Evolutionary conservation across 2,888 invertebrate genomes (phyloP).

Genomic region (Odiellus spinosus): DNA sequence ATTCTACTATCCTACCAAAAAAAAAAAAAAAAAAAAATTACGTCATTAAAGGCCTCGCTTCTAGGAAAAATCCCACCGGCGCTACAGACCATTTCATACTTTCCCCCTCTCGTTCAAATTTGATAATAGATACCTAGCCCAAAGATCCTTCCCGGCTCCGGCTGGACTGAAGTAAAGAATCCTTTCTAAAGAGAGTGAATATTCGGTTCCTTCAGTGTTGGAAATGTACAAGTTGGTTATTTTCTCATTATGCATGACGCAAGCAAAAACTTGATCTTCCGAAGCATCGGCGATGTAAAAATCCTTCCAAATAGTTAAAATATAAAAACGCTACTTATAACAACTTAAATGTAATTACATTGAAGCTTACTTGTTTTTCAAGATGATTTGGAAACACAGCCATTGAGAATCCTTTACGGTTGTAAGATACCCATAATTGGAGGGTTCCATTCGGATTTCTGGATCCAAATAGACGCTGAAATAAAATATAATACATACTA

Average conservation of each 20-base stretch:
- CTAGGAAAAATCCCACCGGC: no score
- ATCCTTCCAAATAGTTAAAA: slow-evolving; percentile 33
- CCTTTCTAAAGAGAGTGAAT: slow-evolving; percentile 59
- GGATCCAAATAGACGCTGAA: slow-evolving; percentile 12
- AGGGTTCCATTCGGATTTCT: slow-evolving; percentile 25
- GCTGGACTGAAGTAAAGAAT: slow-evolving; percentile 71
- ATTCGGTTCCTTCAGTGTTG: slow-evolving; percentile 48
- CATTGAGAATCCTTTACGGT: slow-evolving; percentile 48
- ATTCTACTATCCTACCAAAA: no score
- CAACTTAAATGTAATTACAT: neutral
- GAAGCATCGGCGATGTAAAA: slow-evolving; percentile 73
- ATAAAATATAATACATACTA: no score
- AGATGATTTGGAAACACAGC: slow-evolving; percentile 59
- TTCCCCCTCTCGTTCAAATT: no score
- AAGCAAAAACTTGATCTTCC: slow-evolving; percentile 51
- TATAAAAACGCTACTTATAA: neutral
- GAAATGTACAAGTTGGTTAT: slow-evolving; percentile 66
- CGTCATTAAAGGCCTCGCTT: no score
- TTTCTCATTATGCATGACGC: slow-evolving; percentile 57
- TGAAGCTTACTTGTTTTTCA: slow-evolving; percentile 26
- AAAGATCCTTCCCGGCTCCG: slow-evolving; percentile 45
- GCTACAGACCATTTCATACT: no score
- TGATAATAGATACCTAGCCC: no score
- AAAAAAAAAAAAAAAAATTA: no score
- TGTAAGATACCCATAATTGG: slow-evolving; percentile 59